Base-by-base conservation (phyloP, 1,140 invertebrate species). In the Musca domestica region DNA sequence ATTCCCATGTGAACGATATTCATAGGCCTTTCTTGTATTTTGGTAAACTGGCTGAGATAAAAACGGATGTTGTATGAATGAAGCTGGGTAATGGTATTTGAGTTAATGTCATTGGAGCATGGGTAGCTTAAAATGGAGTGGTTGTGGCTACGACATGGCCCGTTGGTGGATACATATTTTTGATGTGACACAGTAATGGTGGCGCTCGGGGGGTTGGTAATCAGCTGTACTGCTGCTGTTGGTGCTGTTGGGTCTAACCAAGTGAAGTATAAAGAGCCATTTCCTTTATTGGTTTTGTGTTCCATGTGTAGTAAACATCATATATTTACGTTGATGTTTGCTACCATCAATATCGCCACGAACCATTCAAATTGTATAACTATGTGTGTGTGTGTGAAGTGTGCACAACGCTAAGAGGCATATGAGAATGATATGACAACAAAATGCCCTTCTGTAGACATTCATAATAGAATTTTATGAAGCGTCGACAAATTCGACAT, bases 201-300 rank as follows among this genome's bases (percentile, higher is more conserved):
- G 2, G 12, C 5, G 34, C 10, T 41, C 10, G 34, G 10, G 34
- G 34, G 10, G 34, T n/a, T n/a, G n/a, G n/a, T n/a, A 41, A 41
- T 12, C 34, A 41, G 10, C 12, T 41, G 34, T 5, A 41, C 12
- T 41, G 34, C 5, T 41, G 34, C 34, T 34, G 41, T 17, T n/a
- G n/a, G n/a, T 34, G n/a, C 25, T 34, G 27, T 17, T 75, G 74
- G 73, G 74, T 74, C 2, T 41, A 72, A 79, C 76, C 77, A 73
- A 79, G 77, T 77, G 77, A 77, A 79, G 77, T 79, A 77, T 79
- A 77, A 79, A 79, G 74, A 75, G 77, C 77, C 77, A 74, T 79
- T 79, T 79, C 77, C 77, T 75, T 79, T 77, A 79, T 79, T 77
- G 75, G 77, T 79, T 77, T 79, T 78, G 74, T 78, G 76, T 78